phyloP scores from a whole-genome alignment of 1,140 invertebrate genomes.

The Cydia fagiglandana region DNA sequence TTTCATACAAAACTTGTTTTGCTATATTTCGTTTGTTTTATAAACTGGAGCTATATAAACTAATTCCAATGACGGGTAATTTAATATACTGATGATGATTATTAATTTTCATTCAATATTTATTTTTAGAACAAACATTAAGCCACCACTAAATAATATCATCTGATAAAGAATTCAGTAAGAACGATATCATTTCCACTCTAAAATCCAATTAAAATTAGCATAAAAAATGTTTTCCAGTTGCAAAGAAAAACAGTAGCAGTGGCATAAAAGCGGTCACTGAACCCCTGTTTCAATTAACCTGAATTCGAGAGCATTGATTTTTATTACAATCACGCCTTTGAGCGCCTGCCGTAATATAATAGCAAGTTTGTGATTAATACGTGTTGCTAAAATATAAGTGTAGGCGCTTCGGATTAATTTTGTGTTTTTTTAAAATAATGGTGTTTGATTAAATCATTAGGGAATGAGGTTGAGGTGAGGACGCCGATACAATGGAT shows the following conservation, averaged over 20 bases:
- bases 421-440: background rate
- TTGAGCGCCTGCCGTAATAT: constrained; percentile 15
- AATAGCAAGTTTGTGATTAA: constrained; percentile 26
- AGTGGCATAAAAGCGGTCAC: background rate
- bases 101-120: too few species aligned
- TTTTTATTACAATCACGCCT: constrained; percentile 26
- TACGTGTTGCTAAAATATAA: background rate
- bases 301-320: constrained; percentile 29
- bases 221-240: constrained; percentile 16
- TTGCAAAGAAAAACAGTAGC: constrained; percentile 3
- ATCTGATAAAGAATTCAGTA: background rate
- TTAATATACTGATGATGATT: too few species aligned
- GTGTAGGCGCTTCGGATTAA: background rate
- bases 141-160: too few species aligned
- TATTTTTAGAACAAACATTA: too few species aligned
- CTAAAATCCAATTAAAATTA: background rate
- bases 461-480: background rate
- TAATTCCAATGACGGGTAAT: too few species aligned
- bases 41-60: too few species aligned
- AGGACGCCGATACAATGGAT: background rate
- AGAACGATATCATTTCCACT: background rate
- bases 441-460: background rate
- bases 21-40: too few species aligned
- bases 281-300: constrained; percentile 26
- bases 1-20: too few species aligned